Percentiles rank a stretch among this genome's conserved stretches.
phyloP scores from a whole-genome alignment of 1,140 invertebrate genomes.

The Leptinotarsa texana region DNA sequence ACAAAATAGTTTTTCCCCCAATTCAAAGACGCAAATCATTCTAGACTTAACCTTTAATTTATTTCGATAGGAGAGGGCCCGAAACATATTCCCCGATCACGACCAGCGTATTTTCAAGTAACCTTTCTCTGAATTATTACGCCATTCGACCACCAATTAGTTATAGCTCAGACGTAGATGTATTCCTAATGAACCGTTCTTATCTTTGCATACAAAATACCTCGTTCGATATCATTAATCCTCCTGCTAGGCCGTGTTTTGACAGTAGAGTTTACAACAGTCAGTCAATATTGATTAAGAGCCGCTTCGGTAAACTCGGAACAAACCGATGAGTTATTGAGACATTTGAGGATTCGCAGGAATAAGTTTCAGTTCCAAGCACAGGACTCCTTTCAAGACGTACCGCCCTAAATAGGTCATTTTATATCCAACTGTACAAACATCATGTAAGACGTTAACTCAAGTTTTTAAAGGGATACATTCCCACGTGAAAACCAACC shows the following conservation, averaged over 20 bases:
- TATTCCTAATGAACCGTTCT: conserved; percentile 3
- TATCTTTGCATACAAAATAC: conserved; percentile 3
- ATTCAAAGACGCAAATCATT: no score
- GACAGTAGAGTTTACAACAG: neutral
- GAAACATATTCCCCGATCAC: neutral
- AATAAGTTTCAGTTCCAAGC: no score
- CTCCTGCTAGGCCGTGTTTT: neutral
- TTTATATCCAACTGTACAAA: no score
- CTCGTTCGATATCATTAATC: neutral
- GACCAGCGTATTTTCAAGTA: neutral
- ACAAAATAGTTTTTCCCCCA: no score
- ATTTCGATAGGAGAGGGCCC: no score
- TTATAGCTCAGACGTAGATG: neutral
- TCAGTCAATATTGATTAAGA: conserved; percentile 1
- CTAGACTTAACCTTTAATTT: no score
- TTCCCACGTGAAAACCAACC: no score
- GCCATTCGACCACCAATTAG: neutral
- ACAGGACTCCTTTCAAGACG: no score
- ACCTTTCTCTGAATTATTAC: neutral
- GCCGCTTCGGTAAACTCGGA: neutral
- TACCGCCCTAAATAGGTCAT: no score
- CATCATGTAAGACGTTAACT: no score
- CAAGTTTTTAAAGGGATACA: no score
- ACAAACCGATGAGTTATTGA: neutral
- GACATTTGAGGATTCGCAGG: neutral